Evolutionary conservation across 2,797 vertebrate genomes (phyloP).

Genomic region (Pseudocheirus occidentalis): DNA sequence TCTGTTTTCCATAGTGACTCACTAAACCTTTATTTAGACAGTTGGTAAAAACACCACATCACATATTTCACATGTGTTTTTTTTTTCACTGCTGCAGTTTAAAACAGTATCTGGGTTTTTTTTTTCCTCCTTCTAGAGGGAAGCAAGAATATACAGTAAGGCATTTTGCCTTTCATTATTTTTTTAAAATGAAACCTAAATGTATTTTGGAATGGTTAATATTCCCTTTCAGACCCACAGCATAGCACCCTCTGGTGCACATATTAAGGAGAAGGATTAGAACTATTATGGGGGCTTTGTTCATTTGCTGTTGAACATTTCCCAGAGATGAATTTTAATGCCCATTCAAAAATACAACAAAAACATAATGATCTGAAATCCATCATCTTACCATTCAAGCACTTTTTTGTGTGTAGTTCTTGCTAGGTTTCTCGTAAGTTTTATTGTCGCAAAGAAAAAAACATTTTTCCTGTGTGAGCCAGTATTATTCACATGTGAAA

Average conservation of each 20-base stretch:
- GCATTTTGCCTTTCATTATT: slow-evolving; percentile 71
- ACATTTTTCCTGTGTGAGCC: background rate
- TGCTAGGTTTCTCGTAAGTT: slow-evolving; percentile 22
- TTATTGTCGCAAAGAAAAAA: background rate
- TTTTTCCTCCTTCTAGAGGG: slow-evolving; percentile 69
- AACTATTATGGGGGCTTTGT: slow-evolving; percentile 60
- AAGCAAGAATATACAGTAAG: slow-evolving; percentile 75
- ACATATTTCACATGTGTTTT: slow-evolving; percentile 81
- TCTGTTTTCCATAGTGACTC: slow-evolving; percentile 86
- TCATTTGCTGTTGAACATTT: slow-evolving; percentile 72
- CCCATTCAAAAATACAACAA: slow-evolving; percentile 72
- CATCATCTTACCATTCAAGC: slow-evolving; percentile 34
- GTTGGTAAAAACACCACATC: slow-evolving; percentile 86
- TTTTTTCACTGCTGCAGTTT: slow-evolving; percentile 71
- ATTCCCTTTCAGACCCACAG: slow-evolving; percentile 71
- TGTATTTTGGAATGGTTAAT: slow-evolving; percentile 65
- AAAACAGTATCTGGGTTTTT: slow-evolving; percentile 50
- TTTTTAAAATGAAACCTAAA: slow-evolving; percentile 65
- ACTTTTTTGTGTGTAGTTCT: slow-evolving; percentile 38
- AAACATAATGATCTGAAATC: slow-evolving; percentile 64
- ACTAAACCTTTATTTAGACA: slow-evolving; percentile 89
- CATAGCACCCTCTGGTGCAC: slow-evolving; percentile 83
- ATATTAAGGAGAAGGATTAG: slow-evolving; percentile 70
- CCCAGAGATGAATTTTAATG: slow-evolving; percentile 76
- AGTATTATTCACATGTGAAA: fast-evolving